phyloP scores from a whole-genome alignment of 1,140 invertebrate species.

The Heliconius eleuchia region DNA sequence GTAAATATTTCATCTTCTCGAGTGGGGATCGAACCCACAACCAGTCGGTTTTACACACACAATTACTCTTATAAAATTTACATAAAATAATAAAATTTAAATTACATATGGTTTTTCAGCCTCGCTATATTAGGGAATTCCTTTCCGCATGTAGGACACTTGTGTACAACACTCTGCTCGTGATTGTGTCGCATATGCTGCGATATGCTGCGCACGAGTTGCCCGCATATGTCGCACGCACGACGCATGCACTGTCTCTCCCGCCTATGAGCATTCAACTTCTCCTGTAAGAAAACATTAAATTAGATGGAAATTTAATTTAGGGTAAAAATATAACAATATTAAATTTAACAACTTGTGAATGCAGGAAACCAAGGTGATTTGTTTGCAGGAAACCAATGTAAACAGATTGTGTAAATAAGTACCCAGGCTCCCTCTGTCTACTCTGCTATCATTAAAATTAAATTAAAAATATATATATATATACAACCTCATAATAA shows the following conservation, averaged over 20 bases:
- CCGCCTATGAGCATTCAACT: conserved; percentile 57
- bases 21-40: no score
- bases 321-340: background rate
- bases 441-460: no score
- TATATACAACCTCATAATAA: no score
- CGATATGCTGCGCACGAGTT: conserved; percentile 65
- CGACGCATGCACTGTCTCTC: conserved; percentile 70
- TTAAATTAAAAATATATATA: no score
- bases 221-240: conserved; percentile 70
- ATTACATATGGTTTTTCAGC: conserved; percentile 72
- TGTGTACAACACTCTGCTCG: conserved; percentile 57
- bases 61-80: background rate
- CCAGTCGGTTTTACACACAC: no score
- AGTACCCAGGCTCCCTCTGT: no score
- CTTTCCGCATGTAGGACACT: conserved; percentile 68
- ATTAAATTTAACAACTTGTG: background rate
- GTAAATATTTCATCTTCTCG: no score
- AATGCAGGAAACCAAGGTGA: no score
- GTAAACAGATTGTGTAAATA: no score
- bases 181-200: conserved; percentile 73
- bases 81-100: background rate
- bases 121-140: conserved; percentile 69
- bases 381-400: no score
- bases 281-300: conserved; percentile 46
- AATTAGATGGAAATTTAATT: background rate